Percentiles rank a stretch among this genome's conserved stretches.
Conservation (phyloP, 2,113 vertebrate genomes). For the Urocolius indicus region DNA sequence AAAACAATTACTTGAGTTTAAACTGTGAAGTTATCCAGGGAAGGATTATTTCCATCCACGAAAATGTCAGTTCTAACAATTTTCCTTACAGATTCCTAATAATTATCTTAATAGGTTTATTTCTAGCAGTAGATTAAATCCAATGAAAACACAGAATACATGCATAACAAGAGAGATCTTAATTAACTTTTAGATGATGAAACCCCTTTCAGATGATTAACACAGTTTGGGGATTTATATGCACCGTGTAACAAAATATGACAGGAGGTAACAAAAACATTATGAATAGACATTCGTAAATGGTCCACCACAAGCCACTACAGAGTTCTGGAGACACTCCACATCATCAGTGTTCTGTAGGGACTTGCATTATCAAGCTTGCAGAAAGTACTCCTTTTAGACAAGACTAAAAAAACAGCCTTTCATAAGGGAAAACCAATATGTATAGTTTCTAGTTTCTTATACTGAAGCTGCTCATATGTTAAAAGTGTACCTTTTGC, state of each 20-base stretch:
- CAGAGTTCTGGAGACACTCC: neutral
- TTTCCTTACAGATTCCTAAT: neutral
- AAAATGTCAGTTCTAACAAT: neutral
- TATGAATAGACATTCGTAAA: conserved; percentile 16
- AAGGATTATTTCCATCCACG: neutral
- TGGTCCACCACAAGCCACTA: neutral
- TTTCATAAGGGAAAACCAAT: neutral
- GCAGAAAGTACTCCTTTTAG: neutral
- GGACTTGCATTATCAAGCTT: neutral
- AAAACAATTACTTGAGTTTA: neutral
- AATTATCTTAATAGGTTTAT: neutral
- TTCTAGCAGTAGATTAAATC: conserved; percentile 25
- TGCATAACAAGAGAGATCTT: neutral
- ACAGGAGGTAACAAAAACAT: conserved; percentile 1
- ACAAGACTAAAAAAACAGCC: accelerated
- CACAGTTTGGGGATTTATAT: neutral
- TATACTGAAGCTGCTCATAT: neutral
- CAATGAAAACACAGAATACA: neutral
- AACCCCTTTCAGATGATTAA: conserved; percentile 25
- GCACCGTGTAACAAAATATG: neutral
- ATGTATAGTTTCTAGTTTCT: neutral
- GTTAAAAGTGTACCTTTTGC: neutral
- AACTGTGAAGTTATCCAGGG: neutral
- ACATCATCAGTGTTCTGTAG: neutral
- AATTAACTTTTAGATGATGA: conserved; percentile 34